Evolutionary conservation across 2,113 vertebrate species (phyloP).

Genomic region (Melanerpes aurifrons): DNA sequence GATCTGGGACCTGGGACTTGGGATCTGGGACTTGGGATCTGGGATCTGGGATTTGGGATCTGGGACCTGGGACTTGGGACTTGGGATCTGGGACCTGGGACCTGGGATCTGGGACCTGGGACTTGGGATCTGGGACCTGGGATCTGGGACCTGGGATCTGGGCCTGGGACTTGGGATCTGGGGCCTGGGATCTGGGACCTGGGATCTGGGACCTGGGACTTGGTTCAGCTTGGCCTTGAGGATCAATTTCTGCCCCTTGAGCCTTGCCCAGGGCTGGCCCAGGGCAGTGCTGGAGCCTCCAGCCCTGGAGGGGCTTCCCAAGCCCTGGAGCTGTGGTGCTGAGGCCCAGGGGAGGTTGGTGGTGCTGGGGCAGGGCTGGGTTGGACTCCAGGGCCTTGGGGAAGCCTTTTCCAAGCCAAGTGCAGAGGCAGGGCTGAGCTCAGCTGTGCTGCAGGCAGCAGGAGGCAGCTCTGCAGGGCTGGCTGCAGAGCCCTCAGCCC

Average conservation of each 20-base stretch:
- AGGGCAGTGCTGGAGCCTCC: not conserved
- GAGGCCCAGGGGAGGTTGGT: not conserved
- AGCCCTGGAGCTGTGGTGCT: not conserved
- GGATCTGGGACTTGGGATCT: too few relatives aligned
- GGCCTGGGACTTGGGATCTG: too few relatives aligned
- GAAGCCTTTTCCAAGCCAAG: not conserved
- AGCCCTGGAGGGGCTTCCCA: not conserved
- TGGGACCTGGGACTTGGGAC: not conserved
- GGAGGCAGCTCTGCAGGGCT: rapidly evolving
- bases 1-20: too few relatives aligned
- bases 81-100: too few relatives aligned
- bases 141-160: too few relatives aligned
- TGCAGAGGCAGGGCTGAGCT: not conserved
- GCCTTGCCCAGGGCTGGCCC: not conserved
- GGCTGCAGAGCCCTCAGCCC: not conserved
- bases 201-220: too few relatives aligned
- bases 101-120: too few relatives aligned
- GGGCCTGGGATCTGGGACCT: too few relatives aligned
- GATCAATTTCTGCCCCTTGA: not conserved
- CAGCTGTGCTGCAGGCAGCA: rapidly evolving
- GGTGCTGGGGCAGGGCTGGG: not conserved
- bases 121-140: too few relatives aligned
- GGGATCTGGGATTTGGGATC: too few relatives aligned
- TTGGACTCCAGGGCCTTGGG: not conserved
- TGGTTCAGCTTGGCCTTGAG: not conserved